phyloP scores from a whole-genome alignment of 2,113 vertebrate species.

The Peromyscus polionotus region DNA sequence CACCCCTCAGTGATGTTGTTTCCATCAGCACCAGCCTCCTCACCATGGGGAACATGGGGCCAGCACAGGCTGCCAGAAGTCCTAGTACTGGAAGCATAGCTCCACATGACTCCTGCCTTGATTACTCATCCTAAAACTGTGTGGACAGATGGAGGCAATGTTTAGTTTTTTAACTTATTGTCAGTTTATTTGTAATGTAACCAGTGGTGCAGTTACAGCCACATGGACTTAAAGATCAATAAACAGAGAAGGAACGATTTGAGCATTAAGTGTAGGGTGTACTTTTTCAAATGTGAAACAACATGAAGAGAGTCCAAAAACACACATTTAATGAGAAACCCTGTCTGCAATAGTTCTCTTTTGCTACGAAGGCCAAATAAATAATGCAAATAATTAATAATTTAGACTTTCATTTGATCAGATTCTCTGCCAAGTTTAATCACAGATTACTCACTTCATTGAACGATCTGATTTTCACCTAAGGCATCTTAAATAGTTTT shows the following conservation, averaged over 20 bases:
- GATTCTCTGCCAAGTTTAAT: background rate
- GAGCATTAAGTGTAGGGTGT: background rate
- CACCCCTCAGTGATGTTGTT: background rate
- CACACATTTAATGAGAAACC: background rate
- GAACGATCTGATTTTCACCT: background rate
- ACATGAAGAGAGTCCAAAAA: background rate
- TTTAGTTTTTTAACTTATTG: slow-evolving; percentile 37
- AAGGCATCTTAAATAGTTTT: background rate
- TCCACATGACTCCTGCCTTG: background rate
- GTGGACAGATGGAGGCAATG: slow-evolving; percentile 14
- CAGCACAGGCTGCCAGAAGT: background rate
- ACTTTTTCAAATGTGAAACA: background rate
- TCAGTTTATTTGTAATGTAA: background rate
- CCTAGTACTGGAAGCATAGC: background rate
- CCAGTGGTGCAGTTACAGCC: background rate
- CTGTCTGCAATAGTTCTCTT: background rate
- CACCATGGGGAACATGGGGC: fast-evolving
- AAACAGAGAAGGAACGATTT: background rate
- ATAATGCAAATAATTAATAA: slow-evolving; percentile 12
- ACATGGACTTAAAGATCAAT: slow-evolving; percentile 2
- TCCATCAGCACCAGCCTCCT: background rate
- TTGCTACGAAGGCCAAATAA: background rate
- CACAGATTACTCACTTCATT: background rate
- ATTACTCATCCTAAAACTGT: background rate
- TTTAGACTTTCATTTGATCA: background rate